Evolutionary conservation across 2,113 vertebrate genomes (phyloP), one percentile per base, ranked within the genome.

Genomic region (Eurypyga helias): DNA sequence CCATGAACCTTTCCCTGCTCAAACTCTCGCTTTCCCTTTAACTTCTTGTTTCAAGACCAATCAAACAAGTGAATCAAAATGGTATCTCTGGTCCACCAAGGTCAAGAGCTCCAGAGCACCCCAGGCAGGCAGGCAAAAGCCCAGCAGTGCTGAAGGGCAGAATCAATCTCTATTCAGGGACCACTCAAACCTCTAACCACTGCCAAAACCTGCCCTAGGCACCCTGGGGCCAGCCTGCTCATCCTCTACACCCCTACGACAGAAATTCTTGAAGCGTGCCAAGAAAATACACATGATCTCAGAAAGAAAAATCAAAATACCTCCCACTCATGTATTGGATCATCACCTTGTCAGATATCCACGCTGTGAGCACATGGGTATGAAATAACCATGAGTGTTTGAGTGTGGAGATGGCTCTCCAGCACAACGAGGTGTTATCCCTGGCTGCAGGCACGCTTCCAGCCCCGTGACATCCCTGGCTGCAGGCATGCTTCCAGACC

Each of bases 161-260:
- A 57, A n/a, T 11, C 25, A 49, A 6, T 10, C 72, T 29, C 21
- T 3, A 1, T 13, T 3, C 21, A 7, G 24, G 11, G 33, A 6
- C 36, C 4, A 3, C 58, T n/a, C 9, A 2, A n/a, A 11, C 34
- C 28, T 48, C 1, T 2, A 31, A 9, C 17, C 16, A 13, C 38
- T 55, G 29, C 34, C 8, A 12, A 65, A 80, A 34, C 11, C 72
- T 25, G 29, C 76, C 1, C 61, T 45, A 46, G 46, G 33, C 36
- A 49, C 9, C 29, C 52, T 41, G 61, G 28, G 54, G 24, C 34
- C 48, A 86, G 49, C 67, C 80, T 62, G 65, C 5, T 64, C 46
- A 21, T 77, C 31, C 77, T 34, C 52, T 11, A 3, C 43, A 11
- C 41, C 80, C 7, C 8, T 54, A 20, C 49, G 33, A 17, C 46